phyloP scores from a whole-genome alignment of 2,888 invertebrate species.

The Netelia fuscicornis region DNA sequence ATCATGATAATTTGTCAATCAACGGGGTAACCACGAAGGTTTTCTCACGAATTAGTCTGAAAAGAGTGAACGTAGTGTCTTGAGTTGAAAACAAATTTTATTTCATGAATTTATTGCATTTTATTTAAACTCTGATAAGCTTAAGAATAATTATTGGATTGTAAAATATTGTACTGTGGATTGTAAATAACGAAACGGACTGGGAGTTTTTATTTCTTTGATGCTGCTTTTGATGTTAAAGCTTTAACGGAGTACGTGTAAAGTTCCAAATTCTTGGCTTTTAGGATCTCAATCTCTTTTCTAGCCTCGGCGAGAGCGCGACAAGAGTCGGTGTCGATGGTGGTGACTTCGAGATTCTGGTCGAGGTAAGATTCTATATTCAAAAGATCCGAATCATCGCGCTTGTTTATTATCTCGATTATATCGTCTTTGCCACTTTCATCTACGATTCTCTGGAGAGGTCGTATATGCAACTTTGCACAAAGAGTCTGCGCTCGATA shows the following conservation, averaged over 20 bases:
- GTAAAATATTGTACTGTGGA: neutral
- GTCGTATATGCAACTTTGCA: slow-evolving; percentile 87
- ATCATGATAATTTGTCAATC: slow-evolving; percentile 59
- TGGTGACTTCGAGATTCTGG: slow-evolving; percentile 28
- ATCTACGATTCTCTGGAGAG: slow-evolving; percentile 88
- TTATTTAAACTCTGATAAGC: slow-evolving; percentile 31
- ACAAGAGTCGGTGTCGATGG: slow-evolving; percentile 43
- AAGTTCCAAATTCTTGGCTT: slow-evolving; percentile 75
- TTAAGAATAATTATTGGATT: neutral
- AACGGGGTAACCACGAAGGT: slow-evolving; percentile 16
- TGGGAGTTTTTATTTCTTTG: slow-evolving; percentile 23
- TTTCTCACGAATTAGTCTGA: slow-evolving; percentile 40
- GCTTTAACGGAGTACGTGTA: slow-evolving; percentile 73
- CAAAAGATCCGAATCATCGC: slow-evolving; percentile 67
- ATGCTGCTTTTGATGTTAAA: slow-evolving; percentile 60
- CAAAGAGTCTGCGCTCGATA: slow-evolving; percentile 87
- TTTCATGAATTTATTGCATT: neutral
- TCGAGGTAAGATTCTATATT: slow-evolving; percentile 70
- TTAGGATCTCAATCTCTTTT: slow-evolving; percentile 75
- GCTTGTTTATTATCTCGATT: slow-evolving; percentile 75
- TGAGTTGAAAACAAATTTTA: too few species aligned
- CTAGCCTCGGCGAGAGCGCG: slow-evolving; percentile 68
- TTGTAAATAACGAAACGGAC: neutral
- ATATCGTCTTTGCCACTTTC: slow-evolving; percentile 85
- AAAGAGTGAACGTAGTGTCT: neutral